Evolutionary conservation across 2,888 invertebrate genomes (phyloP).

Genomic region (Drosophila buzzatii): DNA sequence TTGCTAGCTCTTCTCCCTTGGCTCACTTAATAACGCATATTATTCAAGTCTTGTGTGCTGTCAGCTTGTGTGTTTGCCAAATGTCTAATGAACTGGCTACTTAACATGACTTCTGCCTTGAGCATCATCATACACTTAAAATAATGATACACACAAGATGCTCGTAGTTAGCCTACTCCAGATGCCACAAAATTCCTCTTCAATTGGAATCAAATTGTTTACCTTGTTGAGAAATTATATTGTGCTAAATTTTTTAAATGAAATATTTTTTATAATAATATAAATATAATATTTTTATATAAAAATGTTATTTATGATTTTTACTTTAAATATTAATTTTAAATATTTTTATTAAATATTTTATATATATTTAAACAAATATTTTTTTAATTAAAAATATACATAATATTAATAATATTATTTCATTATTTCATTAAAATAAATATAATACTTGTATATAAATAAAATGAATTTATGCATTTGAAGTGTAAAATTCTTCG

Average conservation of each 20-base stretch:
- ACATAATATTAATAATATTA: too few relatives aligned
- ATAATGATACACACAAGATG: constrained; percentile 31
- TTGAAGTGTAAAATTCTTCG: not conserved
- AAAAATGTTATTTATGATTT: too few relatives aligned
- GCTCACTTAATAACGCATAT: constrained; percentile 66
- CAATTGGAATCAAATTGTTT: not conserved
- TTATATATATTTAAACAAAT: not conserved
- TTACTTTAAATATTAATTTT: too few relatives aligned
- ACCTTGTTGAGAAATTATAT: not conserved
- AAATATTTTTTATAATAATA: too few relatives aligned
- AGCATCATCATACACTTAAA: constrained; percentile 40
- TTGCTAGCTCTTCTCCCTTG: constrained; percentile 20
- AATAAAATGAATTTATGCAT: not conserved
- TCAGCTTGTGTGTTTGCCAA: constrained; percentile 19
- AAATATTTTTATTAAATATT: too few relatives aligned
- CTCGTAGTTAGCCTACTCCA: not conserved
- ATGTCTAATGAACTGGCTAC: constrained; percentile 57
- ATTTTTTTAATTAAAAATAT: too few relatives aligned
- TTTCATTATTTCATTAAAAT: too few relatives aligned
- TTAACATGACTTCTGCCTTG: constrained; percentile 39
- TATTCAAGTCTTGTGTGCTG: constrained; percentile 50
- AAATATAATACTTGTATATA: not conserved
- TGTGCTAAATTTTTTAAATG: too few relatives aligned
- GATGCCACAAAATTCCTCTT: not conserved
- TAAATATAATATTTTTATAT: too few relatives aligned